Evolutionary conservation across 2,888 invertebrate genomes (phyloP).

Genomic region (Pseudanteris insignis): DNA sequence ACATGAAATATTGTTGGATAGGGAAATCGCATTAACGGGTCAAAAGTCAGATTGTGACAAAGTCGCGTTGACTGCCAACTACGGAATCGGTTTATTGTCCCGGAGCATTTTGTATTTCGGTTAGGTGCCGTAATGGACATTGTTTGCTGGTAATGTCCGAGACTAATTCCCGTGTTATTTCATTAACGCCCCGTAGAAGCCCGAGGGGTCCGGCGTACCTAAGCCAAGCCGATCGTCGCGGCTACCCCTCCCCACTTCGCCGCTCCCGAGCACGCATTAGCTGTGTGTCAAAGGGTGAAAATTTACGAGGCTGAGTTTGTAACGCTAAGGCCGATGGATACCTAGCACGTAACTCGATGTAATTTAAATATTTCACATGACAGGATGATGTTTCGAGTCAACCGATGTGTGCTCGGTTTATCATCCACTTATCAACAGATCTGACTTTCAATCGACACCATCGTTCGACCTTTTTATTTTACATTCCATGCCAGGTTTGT

Average conservation of each 20-base stretch:
- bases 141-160: constrained; percentile 67
- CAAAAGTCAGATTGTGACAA: constrained; percentile 18
- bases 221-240: constrained; percentile 40
- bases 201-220: constrained; percentile 54
- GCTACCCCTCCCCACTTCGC: constrained; percentile 35
- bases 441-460: no score
- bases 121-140: constrained; percentile 64
- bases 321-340: constrained; percentile 58
- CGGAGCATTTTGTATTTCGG: constrained; percentile 37
- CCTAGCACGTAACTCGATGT: constrained; percentile 47
- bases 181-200: constrained; percentile 65
- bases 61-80: constrained; percentile 7
- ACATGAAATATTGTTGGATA: not conserved
- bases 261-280: constrained; percentile 54
- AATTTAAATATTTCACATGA: constrained; percentile 50
- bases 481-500: no score
- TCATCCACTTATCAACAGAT: constrained; percentile 48
- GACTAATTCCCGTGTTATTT: constrained; percentile 67
- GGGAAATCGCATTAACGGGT: constrained; percentile 1
- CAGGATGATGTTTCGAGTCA: constrained; percentile 18
- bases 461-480: not conserved
- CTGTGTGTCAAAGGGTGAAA: constrained; percentile 63
- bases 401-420: constrained; percentile 46
- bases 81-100: constrained; percentile 23
- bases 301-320: constrained; percentile 60